Conservation (phyloP, 2,113 vertebrate species). For the Tichodroma muraria region DNA sequence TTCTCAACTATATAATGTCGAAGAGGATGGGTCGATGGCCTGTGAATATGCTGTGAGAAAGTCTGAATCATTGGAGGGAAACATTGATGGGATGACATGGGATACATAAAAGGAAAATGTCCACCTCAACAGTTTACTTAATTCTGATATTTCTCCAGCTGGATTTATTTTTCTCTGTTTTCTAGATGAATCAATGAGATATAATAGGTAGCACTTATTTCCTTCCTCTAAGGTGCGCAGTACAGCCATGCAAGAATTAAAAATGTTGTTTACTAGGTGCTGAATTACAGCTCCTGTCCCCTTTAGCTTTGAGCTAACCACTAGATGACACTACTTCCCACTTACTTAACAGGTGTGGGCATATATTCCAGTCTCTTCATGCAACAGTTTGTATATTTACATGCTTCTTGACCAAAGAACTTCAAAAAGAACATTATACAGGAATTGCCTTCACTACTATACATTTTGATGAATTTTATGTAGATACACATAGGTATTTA, state of each 20-base stretch:
- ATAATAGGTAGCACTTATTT: background rate
- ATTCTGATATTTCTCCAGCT: background rate
- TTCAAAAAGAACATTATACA: background rate
- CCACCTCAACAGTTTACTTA: background rate
- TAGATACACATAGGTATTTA: background rate
- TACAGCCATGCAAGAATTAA: background rate
- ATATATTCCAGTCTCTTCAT: background rate
- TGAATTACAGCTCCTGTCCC: background rate
- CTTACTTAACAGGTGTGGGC: background rate
- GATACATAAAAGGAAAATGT: background rate
- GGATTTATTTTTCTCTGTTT: background rate
- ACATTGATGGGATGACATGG: background rate
- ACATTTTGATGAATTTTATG: background rate
- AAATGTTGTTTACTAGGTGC: background rate
- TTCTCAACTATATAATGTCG: background rate
- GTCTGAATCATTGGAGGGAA: background rate
- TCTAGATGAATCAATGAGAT: background rate
- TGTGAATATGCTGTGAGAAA: background rate
- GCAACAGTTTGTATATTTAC: background rate
- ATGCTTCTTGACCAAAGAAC: background rate
- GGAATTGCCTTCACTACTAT: background rate
- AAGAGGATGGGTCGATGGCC: background rate
- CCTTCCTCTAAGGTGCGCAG: background rate
- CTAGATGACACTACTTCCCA: slow-evolving; percentile 61
- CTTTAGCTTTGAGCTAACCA: slow-evolving; percentile 12